Percentiles rank a stretch among this genome's conserved stretches.
Evolutionary conservation across 2,888 invertebrate genomes (phyloP).

Genomic region (Syritta pipiens): DNA sequence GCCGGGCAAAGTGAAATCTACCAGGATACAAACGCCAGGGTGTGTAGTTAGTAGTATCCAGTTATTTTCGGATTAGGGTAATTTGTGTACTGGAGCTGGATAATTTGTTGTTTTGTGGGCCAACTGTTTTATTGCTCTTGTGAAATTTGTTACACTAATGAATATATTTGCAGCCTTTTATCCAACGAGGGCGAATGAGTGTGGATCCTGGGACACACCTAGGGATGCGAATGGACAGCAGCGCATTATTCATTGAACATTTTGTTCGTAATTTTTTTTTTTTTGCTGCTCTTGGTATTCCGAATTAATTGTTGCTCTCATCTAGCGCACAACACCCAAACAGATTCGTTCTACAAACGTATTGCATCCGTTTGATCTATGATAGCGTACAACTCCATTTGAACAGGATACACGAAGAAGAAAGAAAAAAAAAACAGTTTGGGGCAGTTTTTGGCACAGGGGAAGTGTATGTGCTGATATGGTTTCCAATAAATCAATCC

Average conservation of each 20-base stretch:
- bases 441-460: too few relatives aligned
- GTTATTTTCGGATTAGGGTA: conserved; percentile 66
- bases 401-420: background rate
- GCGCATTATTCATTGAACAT: conserved; percentile 61
- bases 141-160: conserved; percentile 68
- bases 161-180: conserved; percentile 67
- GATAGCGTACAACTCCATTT: conserved; percentile 6
- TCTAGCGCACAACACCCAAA: too few relatives aligned
- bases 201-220: too few relatives aligned
- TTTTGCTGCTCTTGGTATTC: conserved; percentile 15
- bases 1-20: conserved; percentile 42
- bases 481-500: conserved; percentile 56
- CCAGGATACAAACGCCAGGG: conserved; percentile 14
- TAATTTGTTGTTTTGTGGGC: conserved; percentile 69
- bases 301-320: conserved; percentile 65
- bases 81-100: conserved; percentile 68
- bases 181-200: too few relatives aligned
- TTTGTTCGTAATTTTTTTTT: too few relatives aligned
- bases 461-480: conserved; percentile 13
- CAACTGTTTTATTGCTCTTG: conserved; percentile 66
- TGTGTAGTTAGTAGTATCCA: conserved; percentile 35
- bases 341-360: conserved; percentile 23
- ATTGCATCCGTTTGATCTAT: conserved; percentile 50
- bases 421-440: conserved; percentile 16
- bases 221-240: conserved; percentile 32